Evolutionary conservation across 2,797 vertebrate species (phyloP), one percentile per base, ranked within the genome.

Genomic region (Anisognathus igniventris): DNA sequence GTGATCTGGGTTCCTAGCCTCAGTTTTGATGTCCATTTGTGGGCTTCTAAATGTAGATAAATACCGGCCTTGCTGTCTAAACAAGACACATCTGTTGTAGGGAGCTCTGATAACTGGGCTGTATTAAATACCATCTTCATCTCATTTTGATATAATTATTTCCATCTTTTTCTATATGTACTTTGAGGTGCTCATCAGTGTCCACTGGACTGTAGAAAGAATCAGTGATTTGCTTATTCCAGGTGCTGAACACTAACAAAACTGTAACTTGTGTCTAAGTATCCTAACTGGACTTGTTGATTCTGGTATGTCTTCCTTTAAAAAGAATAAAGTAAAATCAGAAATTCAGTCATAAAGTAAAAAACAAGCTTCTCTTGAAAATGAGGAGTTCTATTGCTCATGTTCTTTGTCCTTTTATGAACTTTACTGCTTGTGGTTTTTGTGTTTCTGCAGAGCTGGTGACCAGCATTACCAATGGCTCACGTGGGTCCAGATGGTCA

Each of bases 401-500:
- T 2, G 0, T 79, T 68, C 47, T 83, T 83, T 83, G 37, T 60
- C 27, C 14, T 60, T 71, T 12, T 14, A 28, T 66, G 42, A 84
- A 27, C 70, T 74, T 57, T 61, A 22, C 19, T 68, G 30, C 27
- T 17, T 54, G 6, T 30, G 30, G 17, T 25, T 39, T 47, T 68
- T 61, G 21, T 86, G 47, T 30, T 61, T 68, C 33, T 61, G 47
- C 64, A 61, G 39, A 45, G 47, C 40, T 1, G 0, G 11, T 68
- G 40, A 53, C 33, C 24, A 39, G 39, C 1, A 0, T 30, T 45
- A 45, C 39, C 6, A 2, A 8, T 45, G 39, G 47, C 47, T 47
- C 33, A 14, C 0, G 0, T 18, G 64, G 17, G 21, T 54, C 33
- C 17, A 53, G 30, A 39, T 15, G 9, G 45, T 61, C 54, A 61